These are phyloP conservation scores for Lathronympha strigana DNA, from an alignment of 2,888 invertebrate species.

Conservation along the genomic window DNA sequence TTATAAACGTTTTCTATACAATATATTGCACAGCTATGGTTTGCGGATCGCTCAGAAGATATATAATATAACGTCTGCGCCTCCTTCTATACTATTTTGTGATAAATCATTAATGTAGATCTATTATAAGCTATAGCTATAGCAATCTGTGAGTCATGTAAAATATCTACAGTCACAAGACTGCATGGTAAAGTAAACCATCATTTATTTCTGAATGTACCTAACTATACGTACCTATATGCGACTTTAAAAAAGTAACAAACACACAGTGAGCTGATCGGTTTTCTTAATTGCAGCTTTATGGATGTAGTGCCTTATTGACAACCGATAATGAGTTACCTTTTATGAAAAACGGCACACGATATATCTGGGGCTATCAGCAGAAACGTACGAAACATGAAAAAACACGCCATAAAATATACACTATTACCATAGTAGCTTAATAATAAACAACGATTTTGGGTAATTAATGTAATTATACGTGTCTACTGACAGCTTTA, in stretches of 20 bases:
- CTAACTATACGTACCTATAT: too few relatives aligned
- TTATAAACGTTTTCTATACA: constrained; percentile 46
- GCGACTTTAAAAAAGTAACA: too few relatives aligned
- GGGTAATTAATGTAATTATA: background rate
- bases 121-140: background rate
- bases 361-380: background rate
- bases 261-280: too few relatives aligned
- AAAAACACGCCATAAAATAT: background rate
- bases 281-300: too few relatives aligned
- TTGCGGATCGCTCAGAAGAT: constrained; percentile 24
- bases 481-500: background rate
- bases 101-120: constrained; percentile 21
- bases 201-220: constrained; percentile 1
- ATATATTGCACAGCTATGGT: constrained; percentile 57
- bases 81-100: constrained; percentile 23
- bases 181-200: background rate
- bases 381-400: background rate
- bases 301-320: too few relatives aligned
- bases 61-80: constrained; percentile 5
- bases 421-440: background rate
- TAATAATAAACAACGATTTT: background rate
- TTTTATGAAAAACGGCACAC: too few relatives aligned
- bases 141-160: constrained; percentile 19
- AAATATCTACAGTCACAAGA: background rate
- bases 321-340: too few relatives aligned